Evolutionary conservation across 1,140 invertebrate species (phyloP).

Genomic region (Trichonephila clavata): DNA sequence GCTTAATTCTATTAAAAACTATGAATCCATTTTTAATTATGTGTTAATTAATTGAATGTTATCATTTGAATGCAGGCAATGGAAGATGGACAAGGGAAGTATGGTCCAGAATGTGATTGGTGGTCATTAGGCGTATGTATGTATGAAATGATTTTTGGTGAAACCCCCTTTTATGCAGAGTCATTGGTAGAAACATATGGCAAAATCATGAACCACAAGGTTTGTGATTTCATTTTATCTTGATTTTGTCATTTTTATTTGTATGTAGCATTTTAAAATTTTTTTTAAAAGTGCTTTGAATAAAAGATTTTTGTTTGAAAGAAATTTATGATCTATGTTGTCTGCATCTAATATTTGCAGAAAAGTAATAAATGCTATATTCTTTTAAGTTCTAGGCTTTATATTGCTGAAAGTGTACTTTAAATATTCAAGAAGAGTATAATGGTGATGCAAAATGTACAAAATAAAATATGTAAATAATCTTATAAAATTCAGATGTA

Average conservation of each 20-base stretch:
- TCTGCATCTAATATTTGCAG: too few relatives aligned
- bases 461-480: too few relatives aligned
- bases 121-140: constrained; percentile 99
- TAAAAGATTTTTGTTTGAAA: too few relatives aligned
- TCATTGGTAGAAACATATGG: constrained; percentile 99
- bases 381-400: too few relatives aligned
- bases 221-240: constrained; percentile 79
- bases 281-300: too few relatives aligned
- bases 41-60: constrained; percentile 46
- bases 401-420: too few relatives aligned
- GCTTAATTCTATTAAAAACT: neutral
- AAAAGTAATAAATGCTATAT: too few relatives aligned
- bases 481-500: too few relatives aligned
- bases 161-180: constrained; percentile 99
- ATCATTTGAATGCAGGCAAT: constrained; percentile 87
- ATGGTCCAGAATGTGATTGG: constrained; percentile 99
- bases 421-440: too few relatives aligned
- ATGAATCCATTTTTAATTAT: neutral
- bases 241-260: neutral
- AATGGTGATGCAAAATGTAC: too few relatives aligned
- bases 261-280: too few relatives aligned
- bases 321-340: too few relatives aligned
- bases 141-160: constrained; percentile 99
- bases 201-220: constrained; percentile 99
- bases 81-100: constrained; percentile 98